Percentiles rank a stretch among this genome's conserved stretches.
These are phyloP conservation scores for Apamea epomidion DNA, from an alignment of 2,888 invertebrate genomes.

Conservation along the genomic window DNA sequence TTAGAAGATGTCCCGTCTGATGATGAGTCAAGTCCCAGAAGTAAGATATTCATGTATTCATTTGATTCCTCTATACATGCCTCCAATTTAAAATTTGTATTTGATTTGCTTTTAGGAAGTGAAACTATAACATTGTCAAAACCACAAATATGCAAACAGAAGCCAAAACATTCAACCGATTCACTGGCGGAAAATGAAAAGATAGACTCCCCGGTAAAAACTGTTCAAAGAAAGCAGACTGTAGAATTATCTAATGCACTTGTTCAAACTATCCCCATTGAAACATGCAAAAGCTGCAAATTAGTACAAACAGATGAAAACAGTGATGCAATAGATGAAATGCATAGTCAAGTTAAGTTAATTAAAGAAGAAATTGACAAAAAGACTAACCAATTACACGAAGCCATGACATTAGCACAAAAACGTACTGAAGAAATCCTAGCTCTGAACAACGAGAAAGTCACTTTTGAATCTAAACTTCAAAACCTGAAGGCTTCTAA, in stretches of 20 bases:
- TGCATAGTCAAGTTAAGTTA: slow-evolving; percentile 68
- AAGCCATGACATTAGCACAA: slow-evolving; percentile 79
- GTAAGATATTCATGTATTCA: slow-evolving; percentile 64
- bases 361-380: slow-evolving; percentile 72
- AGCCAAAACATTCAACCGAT: slow-evolving; percentile 41
- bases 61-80: neutral
- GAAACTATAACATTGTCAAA: slow-evolving; percentile 80
- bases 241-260: slow-evolving; percentile 62
- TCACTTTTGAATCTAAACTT: slow-evolving; percentile 77
- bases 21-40: slow-evolving; percentile 77
- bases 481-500: slow-evolving; percentile 76
- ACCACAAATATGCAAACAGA: slow-evolving; percentile 75
- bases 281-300: slow-evolving; percentile 66
- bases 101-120: slow-evolving; percentile 76
- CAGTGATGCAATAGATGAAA: slow-evolving; percentile 58
- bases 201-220: slow-evolving; percentile 49
- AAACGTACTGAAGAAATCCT: slow-evolving; percentile 80
- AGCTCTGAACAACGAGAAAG: slow-evolving; percentile 80
- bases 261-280: slow-evolving; percentile 76
- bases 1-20: slow-evolving; percentile 83
- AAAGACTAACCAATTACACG: slow-evolving; percentile 78
- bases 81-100: neutral
- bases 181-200: slow-evolving; percentile 23
- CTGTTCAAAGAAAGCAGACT: slow-evolving; percentile 35
- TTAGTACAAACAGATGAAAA: slow-evolving; percentile 79